Base-by-base conservation (phyloP, 2,888 invertebrate species). In the Oscheius sp. region DNA sequence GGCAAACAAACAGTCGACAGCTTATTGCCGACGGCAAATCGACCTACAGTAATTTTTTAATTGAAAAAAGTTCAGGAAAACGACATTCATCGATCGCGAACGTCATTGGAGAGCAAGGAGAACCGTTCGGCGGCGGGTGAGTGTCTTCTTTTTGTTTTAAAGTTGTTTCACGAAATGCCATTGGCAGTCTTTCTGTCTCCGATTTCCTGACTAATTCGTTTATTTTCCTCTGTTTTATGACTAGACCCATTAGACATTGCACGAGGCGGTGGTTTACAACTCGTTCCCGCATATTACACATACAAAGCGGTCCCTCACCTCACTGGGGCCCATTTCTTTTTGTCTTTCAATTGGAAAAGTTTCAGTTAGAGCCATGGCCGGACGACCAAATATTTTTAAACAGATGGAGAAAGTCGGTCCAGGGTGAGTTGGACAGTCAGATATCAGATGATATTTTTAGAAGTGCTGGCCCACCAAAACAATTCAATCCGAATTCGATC, bases 371-470 rank as follows among this genome's bases (percentile, higher is more conserved):
- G 73, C 73, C 46, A 82, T 82, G 81, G 80, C 82, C 41, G 66
- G 52, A 0, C 74, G 80, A 25, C 79, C 80, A 25, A 83, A 83
- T 58, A 79, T 83, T 71, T 83, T 83, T 78, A 83, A 82, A 72
- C 83, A 83, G 68, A 83, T 83, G 81, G 83, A 83, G 53, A 80
- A 80, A 70, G 80, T 78, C 18, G 80, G 77, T 35, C 49, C 76
- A 3, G 75, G 71, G 79, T 79, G 61, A 75, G 75, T 77, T 6
- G 23, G n/a, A 35, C 18, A 18, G 41, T n/a, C 12, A 35, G 23
- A 59, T 13, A 21, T 55, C n/a, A 23, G 27, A 9, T 59, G 27
- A 29, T 21, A 66, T 63, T 68, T 23, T 16, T 25, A 69, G 69
- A 69, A 73, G 29, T 2, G 56, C 21, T 16, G 69, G 52, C 9